Evolutionary conservation across 2,113 vertebrate genomes (phyloP).

Genomic region (Diadophis punctatus): DNA sequence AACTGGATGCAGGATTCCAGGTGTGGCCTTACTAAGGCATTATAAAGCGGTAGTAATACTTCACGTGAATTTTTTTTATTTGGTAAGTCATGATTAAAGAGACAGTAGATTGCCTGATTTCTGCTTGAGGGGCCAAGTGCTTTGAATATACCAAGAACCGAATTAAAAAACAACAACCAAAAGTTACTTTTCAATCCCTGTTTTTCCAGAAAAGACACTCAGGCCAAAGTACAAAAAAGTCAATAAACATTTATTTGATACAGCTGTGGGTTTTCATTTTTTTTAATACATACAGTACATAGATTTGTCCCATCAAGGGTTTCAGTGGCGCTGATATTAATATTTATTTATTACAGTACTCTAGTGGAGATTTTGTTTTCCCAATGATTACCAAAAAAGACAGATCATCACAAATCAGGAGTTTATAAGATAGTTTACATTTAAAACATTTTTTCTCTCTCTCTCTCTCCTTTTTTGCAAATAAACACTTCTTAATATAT

Average conservation of each 20-base stretch:
- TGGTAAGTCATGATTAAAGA: neutral
- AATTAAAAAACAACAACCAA: neutral
- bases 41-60: too few species aligned
- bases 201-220: neutral
- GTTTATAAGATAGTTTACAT: slow-evolving; percentile 65
- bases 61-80: neutral
- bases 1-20: too few species aligned
- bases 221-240: slow-evolving; percentile 37
- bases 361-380: slow-evolving; percentile 41
- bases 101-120: neutral
- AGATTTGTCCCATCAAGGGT: slow-evolving; percentile 47
- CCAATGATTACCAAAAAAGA: slow-evolving; percentile 59
- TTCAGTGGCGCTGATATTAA: slow-evolving; percentile 26
- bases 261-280: slow-evolving; percentile 43
- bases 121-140: neutral
- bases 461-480: slow-evolving; percentile 59
- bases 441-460: slow-evolving; percentile 62
- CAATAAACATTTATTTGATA: slow-evolving; percentile 77
- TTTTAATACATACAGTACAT: slow-evolving; percentile 70
- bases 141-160: neutral
- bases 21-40: too few species aligned
- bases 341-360: slow-evolving; percentile 55
- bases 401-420: slow-evolving; percentile 67
- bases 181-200: neutral
- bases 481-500: slow-evolving; percentile 76